These are phyloP conservation scores for Siderastrea radians DNA, from an alignment of 92 coral and sea anemone species.

Conservation along the genomic window DNA sequence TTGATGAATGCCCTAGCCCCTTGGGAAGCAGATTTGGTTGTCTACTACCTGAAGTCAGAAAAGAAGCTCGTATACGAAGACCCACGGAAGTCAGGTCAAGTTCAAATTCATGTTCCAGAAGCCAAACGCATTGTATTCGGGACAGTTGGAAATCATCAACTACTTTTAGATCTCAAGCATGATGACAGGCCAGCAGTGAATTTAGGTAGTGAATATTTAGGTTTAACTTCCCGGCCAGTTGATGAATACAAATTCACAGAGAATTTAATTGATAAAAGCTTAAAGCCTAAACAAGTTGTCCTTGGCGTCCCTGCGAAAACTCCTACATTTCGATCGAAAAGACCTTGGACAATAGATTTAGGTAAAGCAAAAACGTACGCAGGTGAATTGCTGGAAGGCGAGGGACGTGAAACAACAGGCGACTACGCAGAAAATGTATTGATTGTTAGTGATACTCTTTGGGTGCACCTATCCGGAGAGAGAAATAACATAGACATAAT, in stretches of 20 bases:
- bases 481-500: not conserved
- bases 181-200: not conserved
- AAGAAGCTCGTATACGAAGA: not conserved
- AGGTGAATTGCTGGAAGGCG: not conserved
- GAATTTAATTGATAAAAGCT: not conserved
- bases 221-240: not conserved
- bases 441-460: not conserved
- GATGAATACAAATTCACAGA: not conserved
- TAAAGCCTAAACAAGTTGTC: not conserved
- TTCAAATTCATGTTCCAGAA: slow-evolving; percentile 19
- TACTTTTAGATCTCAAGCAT: not conserved
- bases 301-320: not conserved
- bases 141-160: not conserved
- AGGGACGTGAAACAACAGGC: not conserved
- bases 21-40: not conserved
- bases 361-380: not conserved
- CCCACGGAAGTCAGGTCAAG: not conserved
- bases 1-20: not conserved
- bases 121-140: slow-evolving; percentile 5
- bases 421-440: not conserved
- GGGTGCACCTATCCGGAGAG: not conserved
- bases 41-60: not conserved
- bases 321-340: not conserved
- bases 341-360: not conserved
- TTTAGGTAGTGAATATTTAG: not conserved